These are phyloP conservation scores for Drosophila eugracilis DNA, from an alignment of 1,140 invertebrate genomes.

Conservation along the genomic window DNA sequence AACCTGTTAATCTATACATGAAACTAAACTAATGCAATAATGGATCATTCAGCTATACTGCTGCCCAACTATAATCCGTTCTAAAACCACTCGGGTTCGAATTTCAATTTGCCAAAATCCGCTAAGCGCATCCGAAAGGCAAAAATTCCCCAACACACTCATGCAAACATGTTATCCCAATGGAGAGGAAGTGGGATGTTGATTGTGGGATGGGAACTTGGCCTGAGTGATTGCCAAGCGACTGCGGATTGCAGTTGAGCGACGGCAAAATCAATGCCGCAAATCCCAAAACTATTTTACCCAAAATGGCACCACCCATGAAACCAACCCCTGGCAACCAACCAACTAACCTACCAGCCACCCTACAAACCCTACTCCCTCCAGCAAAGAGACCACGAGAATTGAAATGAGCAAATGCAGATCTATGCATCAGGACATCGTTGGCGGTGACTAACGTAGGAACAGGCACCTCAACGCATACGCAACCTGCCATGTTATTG, in stretches of 20 bases:
- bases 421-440: slow-evolving; percentile 45
- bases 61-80: slow-evolving; percentile 25
- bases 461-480: slow-evolving; percentile 50
- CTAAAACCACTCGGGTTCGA: slow-evolving; percentile 40
- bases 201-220: slow-evolving; percentile 11
- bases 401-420: slow-evolving; percentile 78
- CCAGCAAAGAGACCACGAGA: slow-evolving; percentile 48
- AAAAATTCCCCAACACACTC: slow-evolving; percentile 32
- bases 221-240: slow-evolving; percentile 68
- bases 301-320: slow-evolving; percentile 52
- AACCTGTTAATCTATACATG: slow-evolving; percentile 22
- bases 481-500: slow-evolving; percentile 79
- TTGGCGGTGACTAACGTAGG: slow-evolving; percentile 27
- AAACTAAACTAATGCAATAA: slow-evolving; percentile 33
- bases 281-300: slow-evolving; percentile 80
- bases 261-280: slow-evolving; percentile 77
- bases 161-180: slow-evolving; percentile 10
- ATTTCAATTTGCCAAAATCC: slow-evolving; percentile 67
- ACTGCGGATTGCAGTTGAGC: slow-evolving; percentile 62
- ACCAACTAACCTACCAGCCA: neutral
- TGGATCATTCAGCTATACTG: slow-evolving; percentile 28
- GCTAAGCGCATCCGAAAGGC: slow-evolving; percentile 43
- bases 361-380: neutral
- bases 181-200: neutral
- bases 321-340: too few relatives aligned